Evolutionary conservation across 2,797 vertebrate genomes (phyloP).

Genomic region (Pygocentrus nattereri): DNA sequence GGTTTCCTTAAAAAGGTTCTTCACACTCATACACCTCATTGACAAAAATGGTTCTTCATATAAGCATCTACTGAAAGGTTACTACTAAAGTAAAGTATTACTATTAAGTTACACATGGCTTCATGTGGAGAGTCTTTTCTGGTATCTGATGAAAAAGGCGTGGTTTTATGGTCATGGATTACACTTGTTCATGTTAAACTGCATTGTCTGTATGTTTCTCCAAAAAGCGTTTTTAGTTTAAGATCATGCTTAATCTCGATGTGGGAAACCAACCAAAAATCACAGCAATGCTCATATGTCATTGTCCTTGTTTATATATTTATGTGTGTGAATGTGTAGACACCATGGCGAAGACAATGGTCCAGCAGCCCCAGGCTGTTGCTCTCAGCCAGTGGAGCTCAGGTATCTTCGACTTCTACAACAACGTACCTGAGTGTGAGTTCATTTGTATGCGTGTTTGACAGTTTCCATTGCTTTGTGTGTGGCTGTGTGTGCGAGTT

Average conservation of each 20-base stretch:
- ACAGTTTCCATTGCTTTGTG: background rate
- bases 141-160: too few relatives aligned
- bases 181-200: too few relatives aligned
- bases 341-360: conserved; percentile 29
- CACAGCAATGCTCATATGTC: too few relatives aligned
- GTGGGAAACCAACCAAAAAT: background rate
- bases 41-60: too few relatives aligned
- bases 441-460: background rate
- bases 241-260: background rate
- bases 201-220: too few relatives aligned
- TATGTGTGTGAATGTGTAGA: background rate
- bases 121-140: too few relatives aligned
- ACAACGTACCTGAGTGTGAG: conserved; percentile 50
- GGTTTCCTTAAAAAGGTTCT: too few relatives aligned
- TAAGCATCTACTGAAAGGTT: too few relatives aligned
- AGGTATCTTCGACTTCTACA: conserved; percentile 51
- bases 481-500: background rate
- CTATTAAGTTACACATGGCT: too few relatives aligned
- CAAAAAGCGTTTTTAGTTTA: background rate
- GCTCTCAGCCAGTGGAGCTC: conserved; percentile 45
- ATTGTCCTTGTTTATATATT: background rate
- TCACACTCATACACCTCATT: too few relatives aligned
- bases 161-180: too few relatives aligned
- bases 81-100: too few relatives aligned
- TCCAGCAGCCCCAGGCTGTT: conserved; percentile 36